A percentile compares a stretch with the other conserved stretches of the same genome.
phyloP scores from a whole-genome alignment of 2,797 vertebrate species.

The Podargus strigoides region DNA sequence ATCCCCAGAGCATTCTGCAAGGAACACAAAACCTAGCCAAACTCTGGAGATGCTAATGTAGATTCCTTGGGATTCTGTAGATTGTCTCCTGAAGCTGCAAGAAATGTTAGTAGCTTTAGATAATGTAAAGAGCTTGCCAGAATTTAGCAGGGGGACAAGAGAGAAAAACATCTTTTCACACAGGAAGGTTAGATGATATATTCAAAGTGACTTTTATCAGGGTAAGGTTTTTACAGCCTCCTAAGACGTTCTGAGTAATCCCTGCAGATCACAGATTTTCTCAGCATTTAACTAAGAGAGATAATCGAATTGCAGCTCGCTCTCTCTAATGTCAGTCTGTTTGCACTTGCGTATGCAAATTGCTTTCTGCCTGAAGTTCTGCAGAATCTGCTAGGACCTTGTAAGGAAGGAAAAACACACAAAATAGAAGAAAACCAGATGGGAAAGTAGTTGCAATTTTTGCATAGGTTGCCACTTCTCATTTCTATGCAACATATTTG shows the following conservation, averaged over 20 bases:
- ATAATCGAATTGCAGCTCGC: not conserved
- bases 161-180: not conserved
- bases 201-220: conserved; percentile 29
- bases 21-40: conserved; percentile 22
- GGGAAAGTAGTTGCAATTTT: conserved; percentile 8
- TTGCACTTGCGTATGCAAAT: conserved; percentile 25
- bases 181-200: not conserved
- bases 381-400: not conserved
- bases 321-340: not conserved
- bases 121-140: not conserved
- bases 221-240: conserved; percentile 1
- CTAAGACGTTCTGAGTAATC: conserved; percentile 4
- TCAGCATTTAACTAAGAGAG: conserved; percentile 4
- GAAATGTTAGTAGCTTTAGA: not conserved
- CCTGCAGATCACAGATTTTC: conserved; percentile 18
- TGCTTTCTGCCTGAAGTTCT: not conserved
- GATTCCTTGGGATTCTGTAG: conserved; percentile 53
- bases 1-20: not conserved
- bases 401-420: not conserved
- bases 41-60: not conserved
- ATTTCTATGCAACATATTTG: conserved; percentile 4
- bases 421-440: conserved; percentile 28
- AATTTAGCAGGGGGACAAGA: not conserved
- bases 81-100: conserved; percentile 32
- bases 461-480: conserved; percentile 17